Evolutionary conservation across 2,888 invertebrate genomes (phyloP), one percentile per base, ranked within the genome.

Genomic region (Griposia aprilina): DNA sequence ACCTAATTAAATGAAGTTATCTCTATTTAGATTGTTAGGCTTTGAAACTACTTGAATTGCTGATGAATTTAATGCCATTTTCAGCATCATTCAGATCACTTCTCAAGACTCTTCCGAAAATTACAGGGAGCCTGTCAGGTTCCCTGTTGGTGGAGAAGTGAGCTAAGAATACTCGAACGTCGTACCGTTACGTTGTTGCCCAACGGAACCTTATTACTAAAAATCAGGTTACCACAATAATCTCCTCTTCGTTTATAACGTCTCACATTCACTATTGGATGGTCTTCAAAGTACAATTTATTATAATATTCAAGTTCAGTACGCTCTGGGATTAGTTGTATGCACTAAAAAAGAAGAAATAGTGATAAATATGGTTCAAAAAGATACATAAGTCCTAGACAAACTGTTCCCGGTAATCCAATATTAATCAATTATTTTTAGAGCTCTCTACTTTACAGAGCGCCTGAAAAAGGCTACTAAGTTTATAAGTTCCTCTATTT

Each of bases 161-260:
- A 55, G 7, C 1, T 23, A n/a, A 23, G 23, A 30, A 57, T 57
- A 15, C 4, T 45, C 0, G 8, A n/a, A 69, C 2, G 1, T 52
- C 66, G 67, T 79, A 79, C 71, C 66, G 23, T 1, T 0, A 72
- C 1, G 0, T 7, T 10, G 36, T 62, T 67, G 36, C 2, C 11
- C 6, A 79, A n/a, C 20, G 41, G 23, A 17, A 17, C 15, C 7
- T 62, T 79, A 45, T 13, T 67, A 3, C 13, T 55, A 67, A 71
- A 78, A 0, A 15, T 0, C 0, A 78, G 0, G 11, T 78, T 79
- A 0, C 62, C 0, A 17, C 15, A 71, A 66, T 79, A 79, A 4
- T 71, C 79, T 48, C 79, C 79, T 45, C 20, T 78, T 17, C 79
- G 45, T 23, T 15, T 50, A 30, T 78, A 78, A 5, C 79, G 78